phyloP scores from a whole-genome alignment of 1,140 invertebrate genomes.

The Telenomus remus region DNA sequence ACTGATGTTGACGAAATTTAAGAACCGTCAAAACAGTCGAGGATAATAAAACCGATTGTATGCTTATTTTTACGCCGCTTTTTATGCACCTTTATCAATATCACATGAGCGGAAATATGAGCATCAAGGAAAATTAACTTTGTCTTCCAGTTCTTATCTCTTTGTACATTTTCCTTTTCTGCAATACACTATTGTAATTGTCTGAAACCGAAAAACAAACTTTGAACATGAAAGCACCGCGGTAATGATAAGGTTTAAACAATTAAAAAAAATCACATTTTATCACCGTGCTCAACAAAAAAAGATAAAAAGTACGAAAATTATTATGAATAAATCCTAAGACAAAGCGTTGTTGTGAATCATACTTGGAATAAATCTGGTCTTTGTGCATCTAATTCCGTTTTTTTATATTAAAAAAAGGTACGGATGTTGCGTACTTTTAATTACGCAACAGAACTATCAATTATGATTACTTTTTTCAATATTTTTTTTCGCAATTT shows the following conservation, averaged over 20 bases:
- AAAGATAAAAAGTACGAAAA: neutral
- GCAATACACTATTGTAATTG: neutral
- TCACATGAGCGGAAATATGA: constrained; percentile 1
- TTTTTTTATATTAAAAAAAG: neutral
- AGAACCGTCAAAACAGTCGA: too few species aligned
- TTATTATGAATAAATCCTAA: neutral
- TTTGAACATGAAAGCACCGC: too few species aligned
- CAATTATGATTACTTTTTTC: too few species aligned
- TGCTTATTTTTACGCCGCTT: neutral
- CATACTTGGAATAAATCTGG: neutral
- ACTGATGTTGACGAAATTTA: too few species aligned
- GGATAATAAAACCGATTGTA: too few species aligned
- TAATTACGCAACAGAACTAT: neutral
- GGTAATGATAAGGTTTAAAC: neutral
- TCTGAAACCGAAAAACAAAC: neutral
- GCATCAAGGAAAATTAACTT: neutral
- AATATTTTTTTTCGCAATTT: too few species aligned
- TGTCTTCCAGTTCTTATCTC: neutral
- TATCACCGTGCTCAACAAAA: neutral
- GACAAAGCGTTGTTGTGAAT: neutral
- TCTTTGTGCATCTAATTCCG: neutral
- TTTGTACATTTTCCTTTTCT: neutral
- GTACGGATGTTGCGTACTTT: neutral
- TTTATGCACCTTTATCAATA: constrained; percentile 7
- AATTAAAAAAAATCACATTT: neutral